Evolutionary conservation across 2,113 vertebrate species (phyloP).

Genomic region (Brachyhypopomus occidentalis): DNA sequence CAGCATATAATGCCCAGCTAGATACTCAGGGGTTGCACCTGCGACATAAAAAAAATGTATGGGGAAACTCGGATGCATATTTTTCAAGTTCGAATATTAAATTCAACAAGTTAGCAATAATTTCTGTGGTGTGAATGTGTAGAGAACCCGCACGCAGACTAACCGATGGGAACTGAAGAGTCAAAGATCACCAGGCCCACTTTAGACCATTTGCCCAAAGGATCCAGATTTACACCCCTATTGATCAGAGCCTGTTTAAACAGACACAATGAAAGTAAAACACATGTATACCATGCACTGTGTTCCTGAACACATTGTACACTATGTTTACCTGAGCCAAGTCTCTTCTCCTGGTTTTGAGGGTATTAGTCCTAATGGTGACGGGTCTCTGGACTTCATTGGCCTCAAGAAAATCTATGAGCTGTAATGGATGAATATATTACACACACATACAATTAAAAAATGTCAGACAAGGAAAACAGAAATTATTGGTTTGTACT

Average conservation of each 20-base stretch:
- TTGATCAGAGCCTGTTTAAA: constrained; percentile 89
- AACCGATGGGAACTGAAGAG: constrained; percentile 93
- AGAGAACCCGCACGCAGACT: constrained; percentile 53
- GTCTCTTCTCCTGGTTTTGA: constrained; percentile 93
- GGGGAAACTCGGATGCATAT: not conserved
- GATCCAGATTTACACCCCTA: constrained; percentile 94
- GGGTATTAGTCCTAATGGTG: constrained; percentile 92
- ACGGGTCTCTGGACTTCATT: constrained; percentile 93
- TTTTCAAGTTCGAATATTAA: not conserved
- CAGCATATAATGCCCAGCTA: constrained; percentile 97
- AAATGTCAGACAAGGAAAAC: not conserved
- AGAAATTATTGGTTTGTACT: not conserved
- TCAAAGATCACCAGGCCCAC: constrained; percentile 93
- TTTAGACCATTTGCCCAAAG: constrained; percentile 96
- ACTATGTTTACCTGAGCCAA: constrained; percentile 84
- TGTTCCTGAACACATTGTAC: not conserved
- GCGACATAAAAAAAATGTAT: constrained; percentile 15
- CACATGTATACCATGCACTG: not conserved
- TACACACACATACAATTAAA: not conserved
- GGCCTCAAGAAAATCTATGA: constrained; percentile 94
- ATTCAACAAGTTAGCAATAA: not conserved
- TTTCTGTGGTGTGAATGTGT: not conserved
- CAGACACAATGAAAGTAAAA: constrained; percentile 5
- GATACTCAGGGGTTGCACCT: constrained; percentile 97
- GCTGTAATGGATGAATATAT: constrained; percentile 61